These are phyloP conservation scores for Leucophora obtusa DNA, from an alignment of 2,888 invertebrate species.

Conservation along the genomic window DNA sequence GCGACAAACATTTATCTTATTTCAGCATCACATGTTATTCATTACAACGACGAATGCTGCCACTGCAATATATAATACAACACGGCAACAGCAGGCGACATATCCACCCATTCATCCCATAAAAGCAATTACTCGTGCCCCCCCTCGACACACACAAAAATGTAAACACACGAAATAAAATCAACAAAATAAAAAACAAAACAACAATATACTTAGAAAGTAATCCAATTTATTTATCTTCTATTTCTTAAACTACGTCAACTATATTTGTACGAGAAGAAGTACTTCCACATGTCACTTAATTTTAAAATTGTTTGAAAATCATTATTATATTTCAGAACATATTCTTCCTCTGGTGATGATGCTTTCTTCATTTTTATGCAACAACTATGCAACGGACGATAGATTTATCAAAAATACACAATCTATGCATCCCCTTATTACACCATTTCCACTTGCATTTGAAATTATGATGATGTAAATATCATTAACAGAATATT, in stretches of 20 bases:
- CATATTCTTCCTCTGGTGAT: neutral
- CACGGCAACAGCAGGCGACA: conserved; percentile 40
- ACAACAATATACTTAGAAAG: conserved; percentile 60
- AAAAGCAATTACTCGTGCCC: conserved; percentile 52
- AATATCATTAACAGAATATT: too few species aligned
- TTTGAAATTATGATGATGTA: too few species aligned
- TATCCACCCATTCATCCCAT: conserved; percentile 37
- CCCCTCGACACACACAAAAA: conserved; percentile 31
- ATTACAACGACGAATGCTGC: conserved; percentile 17
- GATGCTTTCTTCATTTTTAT: conserved; percentile 15
- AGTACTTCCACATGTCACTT: conserved; percentile 46
- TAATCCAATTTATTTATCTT: conserved; percentile 63
- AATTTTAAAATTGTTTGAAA: conserved; percentile 46
- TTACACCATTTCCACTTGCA: conserved; percentile 22
- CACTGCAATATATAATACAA: neutral
- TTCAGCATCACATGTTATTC: conserved; percentile 25
- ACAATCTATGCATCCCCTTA: conserved; percentile 19
- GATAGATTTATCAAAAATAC: conserved; percentile 45
- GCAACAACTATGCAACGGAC: conserved; percentile 19
- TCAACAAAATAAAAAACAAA: conserved; percentile 48
- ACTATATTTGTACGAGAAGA: neutral
- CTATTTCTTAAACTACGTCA: conserved; percentile 28
- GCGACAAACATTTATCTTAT: conserved; percentile 36
- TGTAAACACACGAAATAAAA: conserved; percentile 20
- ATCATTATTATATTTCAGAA: conserved; percentile 22